These are phyloP conservation scores for Heterotis niloticus DNA, from an alignment of 2,113 vertebrate species.

Conservation along the genomic window DNA sequence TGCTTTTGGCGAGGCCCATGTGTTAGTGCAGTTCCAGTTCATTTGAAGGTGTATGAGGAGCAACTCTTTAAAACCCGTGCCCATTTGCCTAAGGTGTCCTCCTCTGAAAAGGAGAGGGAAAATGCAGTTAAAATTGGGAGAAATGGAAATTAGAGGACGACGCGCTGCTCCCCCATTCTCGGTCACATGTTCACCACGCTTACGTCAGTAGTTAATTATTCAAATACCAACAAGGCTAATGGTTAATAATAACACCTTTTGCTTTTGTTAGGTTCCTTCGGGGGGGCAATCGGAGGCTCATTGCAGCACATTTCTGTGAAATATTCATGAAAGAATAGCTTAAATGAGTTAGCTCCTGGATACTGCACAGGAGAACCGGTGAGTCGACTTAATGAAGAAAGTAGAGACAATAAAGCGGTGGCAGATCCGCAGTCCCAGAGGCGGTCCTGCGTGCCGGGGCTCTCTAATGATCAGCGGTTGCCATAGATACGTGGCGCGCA, in stretches of 20 bases:
- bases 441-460: constrained; percentile 19
- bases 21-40: too few species aligned
- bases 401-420: constrained; percentile 26
- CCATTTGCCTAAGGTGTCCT: too few species aligned
- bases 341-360: constrained; percentile 25
- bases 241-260: constrained; percentile 33
- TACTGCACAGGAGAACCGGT: constrained; percentile 16
- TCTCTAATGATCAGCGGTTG: constrained; percentile 40
- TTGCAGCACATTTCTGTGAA: constrained; percentile 15
- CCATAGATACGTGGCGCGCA: constrained; percentile 32
- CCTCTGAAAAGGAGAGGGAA: background rate
- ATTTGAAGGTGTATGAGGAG: too few species aligned
- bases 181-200: background rate
- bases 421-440: constrained; percentile 31
- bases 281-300: background rate
- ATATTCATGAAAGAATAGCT: constrained; percentile 22
- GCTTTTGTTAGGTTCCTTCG: background rate
- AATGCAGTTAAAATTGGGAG: background rate
- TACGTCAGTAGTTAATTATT: constrained; percentile 26
- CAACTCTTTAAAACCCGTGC: too few species aligned
- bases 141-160: background rate
- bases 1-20: too few species aligned
- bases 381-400: constrained; percentile 37
- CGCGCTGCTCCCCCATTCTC: background rate
- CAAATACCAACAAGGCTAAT: constrained; percentile 24